Base-by-base conservation (phyloP, 1,140 invertebrate species). In the Sminthurinus signatus region DNA sequence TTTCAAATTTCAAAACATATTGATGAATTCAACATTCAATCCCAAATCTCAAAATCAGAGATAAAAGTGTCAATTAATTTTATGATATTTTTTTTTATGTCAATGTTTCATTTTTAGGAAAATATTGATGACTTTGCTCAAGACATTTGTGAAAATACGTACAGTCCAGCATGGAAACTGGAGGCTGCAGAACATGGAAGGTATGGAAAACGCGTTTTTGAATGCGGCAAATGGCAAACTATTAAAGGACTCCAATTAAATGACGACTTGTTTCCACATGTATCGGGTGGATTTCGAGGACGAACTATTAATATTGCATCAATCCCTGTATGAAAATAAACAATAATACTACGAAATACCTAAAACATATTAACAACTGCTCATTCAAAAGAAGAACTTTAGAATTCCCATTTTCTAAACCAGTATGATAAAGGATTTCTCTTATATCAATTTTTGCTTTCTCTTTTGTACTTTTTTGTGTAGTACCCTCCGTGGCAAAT, bases 401-500 rank as follows among this genome's bases (percentile, higher is more conserved):
- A n/a, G n/a, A n/a, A n/a, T n/a, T n/a, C n/a, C n/a, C n/a, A n/a
- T n/a, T n/a, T n/a, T n/a, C n/a, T n/a, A n/a, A n/a, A n/a, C n/a
- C n/a, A n/a, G n/a, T n/a, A n/a, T n/a, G n/a, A n/a, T n/a, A n/a
- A n/a, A n/a, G n/a, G n/a, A n/a, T n/a, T n/a, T n/a, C n/a, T n/a
- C n/a, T n/a, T n/a, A n/a, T n/a, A n/a, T n/a, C n/a, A n/a, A n/a
- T n/a, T n/a, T n/a, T n/a, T n/a, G n/a, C n/a, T n/a, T n/a, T n/a
- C n/a, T n/a, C n/a, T 25, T 25, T 19, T 50, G 28, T 51, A 19
- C 52, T 15, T 62, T 31, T 60, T 61, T 65, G n/a, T n/a, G 10
- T 66, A 92, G 89, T 89, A 87, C 80, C 89, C 89, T 1, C 89
- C 89, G 0, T 93, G 89, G 89, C 87, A 89, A 51, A 64, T 62